Percentiles rank a stretch among this genome's conserved stretches.
Evolutionary conservation across 2,797 vertebrate genomes (phyloP).

Genomic region (Lophius americanus): DNA sequence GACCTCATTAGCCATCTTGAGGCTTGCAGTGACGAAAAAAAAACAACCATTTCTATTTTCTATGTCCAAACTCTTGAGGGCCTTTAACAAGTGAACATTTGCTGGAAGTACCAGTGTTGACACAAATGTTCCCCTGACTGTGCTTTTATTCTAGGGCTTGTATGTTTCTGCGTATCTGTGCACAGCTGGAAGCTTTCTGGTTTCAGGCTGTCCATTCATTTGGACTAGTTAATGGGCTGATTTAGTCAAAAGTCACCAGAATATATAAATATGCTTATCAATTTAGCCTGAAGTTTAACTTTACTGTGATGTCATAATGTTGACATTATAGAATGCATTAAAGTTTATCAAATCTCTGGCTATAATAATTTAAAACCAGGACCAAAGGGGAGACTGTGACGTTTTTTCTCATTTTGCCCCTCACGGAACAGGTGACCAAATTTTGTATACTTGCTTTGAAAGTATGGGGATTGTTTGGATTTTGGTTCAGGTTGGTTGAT

Average conservation of each 20-base stretch:
- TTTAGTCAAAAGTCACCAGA: neutral
- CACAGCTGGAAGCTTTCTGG: too few species aligned
- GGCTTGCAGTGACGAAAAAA: constrained; percentile 42
- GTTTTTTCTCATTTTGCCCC: too few species aligned
- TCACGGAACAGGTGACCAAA: neutral
- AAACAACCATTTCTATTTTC: constrained; percentile 58
- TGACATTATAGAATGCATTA: too few species aligned
- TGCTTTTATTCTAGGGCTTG: neutral
- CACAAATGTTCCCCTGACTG: constrained; percentile 5
- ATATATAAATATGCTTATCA: too few species aligned
- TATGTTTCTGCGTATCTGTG: neutral
- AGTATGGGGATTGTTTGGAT: too few species aligned
- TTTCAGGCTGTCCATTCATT: neutral
- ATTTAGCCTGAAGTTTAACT: too few species aligned
- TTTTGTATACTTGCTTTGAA: too few species aligned
- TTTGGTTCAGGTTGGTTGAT: too few species aligned
- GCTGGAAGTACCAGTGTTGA: constrained; percentile 18
- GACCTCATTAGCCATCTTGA: constrained; percentile 64
- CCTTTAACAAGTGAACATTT: constrained; percentile 19
- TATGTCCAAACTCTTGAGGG: constrained; percentile 47
- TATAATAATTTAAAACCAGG: too few species aligned
- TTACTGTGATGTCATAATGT: too few species aligned
- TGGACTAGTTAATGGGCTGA: neutral
- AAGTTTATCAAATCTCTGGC: too few species aligned
- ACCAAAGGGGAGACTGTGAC: too few species aligned